Percentiles rank a stretch among this genome's conserved stretches.
phyloP scores from a whole-genome alignment of 1,140 invertebrate species.

The Papilio dardanus region DNA sequence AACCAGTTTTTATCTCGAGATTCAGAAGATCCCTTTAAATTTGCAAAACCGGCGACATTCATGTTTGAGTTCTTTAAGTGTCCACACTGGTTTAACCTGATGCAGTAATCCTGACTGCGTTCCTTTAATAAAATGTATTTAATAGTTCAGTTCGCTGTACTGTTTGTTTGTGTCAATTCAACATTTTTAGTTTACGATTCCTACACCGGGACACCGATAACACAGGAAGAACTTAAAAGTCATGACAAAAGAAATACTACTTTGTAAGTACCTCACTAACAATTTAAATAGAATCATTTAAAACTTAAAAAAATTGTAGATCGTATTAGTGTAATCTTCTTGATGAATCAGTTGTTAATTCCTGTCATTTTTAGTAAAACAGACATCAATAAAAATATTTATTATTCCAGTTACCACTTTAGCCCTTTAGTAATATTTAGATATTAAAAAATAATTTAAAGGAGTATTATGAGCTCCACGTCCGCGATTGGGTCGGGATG shows the following conservation, averaged over 20 bases:
- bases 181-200: slow-evolving; percentile 41
- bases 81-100: not conserved
- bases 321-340: too few relatives aligned
- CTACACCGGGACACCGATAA: slow-evolving; percentile 41
- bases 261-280: slow-evolving; percentile 43
- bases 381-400: too few relatives aligned
- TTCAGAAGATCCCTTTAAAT: slow-evolving; percentile 25
- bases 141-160: not conserved
- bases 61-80: slow-evolving; percentile 27
- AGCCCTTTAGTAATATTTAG: too few relatives aligned
- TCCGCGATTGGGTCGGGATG: too few relatives aligned
- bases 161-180: slow-evolving; percentile 14
- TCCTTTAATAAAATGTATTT: slow-evolving; percentile 1
- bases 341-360: too few relatives aligned
- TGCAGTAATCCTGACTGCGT: not conserved
- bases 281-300: not conserved
- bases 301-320: not conserved
- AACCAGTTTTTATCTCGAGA: slow-evolving; percentile 21
- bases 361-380: too few relatives aligned
- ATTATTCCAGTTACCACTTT: too few relatives aligned
- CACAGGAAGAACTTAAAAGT: slow-evolving; percentile 39
- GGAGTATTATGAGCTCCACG: too few relatives aligned
- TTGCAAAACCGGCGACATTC: slow-evolving; percentile 23
- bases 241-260: slow-evolving; percentile 47
- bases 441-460: too few relatives aligned